phyloP scores from a whole-genome alignment of 2,113 vertebrate genomes.

The Phyllostomus discolor region DNA sequence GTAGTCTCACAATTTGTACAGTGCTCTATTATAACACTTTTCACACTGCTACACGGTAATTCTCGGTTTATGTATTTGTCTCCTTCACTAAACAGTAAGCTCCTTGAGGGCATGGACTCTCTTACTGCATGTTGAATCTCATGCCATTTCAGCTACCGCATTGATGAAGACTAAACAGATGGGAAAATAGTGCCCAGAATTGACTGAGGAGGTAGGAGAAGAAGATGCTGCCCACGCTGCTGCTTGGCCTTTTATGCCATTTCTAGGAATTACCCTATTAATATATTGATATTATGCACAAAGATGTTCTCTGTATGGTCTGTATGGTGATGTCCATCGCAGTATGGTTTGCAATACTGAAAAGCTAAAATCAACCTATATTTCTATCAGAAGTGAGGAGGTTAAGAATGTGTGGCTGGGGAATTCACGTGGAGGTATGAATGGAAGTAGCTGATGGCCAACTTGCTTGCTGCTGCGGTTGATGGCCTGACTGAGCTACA shows the following conservation, averaged over 20 bases:
- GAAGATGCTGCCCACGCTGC: neutral
- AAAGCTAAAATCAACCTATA: neutral
- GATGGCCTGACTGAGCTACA: no score
- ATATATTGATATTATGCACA: neutral
- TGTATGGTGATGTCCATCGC: neutral
- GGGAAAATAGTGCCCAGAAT: neutral
- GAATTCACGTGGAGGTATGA: no score
- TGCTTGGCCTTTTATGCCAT: neutral
- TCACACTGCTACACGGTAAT: neutral
- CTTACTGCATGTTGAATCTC: neutral
- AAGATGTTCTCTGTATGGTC: no score
- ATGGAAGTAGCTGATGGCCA: no score
- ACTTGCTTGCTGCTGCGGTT: no score
- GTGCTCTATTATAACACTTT: neutral
- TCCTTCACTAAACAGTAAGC: neutral
- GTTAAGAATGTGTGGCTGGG: no score
- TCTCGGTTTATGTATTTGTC: neutral
- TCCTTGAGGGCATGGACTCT: neutral
- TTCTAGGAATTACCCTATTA: neutral
- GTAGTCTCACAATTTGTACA: neutral
- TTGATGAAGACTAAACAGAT: neutral
- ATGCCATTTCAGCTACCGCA: neutral
- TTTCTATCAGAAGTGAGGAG: neutral
- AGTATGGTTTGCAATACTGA: neutral
- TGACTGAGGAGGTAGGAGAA: neutral